Percentiles rank a stretch among this genome's conserved stretches.
phyloP scores from a whole-genome alignment of 2,797 vertebrate genomes.

The Anas capensis region DNA sequence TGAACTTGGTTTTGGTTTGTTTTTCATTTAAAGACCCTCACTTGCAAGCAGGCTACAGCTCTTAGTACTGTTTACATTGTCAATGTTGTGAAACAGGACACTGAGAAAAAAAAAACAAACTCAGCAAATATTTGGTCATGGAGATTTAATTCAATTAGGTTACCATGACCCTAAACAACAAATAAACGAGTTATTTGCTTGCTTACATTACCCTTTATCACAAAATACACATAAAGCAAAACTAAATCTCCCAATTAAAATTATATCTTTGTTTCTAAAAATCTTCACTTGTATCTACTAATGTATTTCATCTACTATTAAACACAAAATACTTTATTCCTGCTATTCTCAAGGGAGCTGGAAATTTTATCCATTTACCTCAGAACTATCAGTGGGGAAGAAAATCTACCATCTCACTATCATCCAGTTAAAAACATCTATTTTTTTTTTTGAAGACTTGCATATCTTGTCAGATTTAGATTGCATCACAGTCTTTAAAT shows the following conservation, averaged over 20 bases:
- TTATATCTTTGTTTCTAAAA: neutral
- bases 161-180: slow-evolving; percentile 68
- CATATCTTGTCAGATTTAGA: neutral
- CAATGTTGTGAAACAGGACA: slow-evolving; percentile 51
- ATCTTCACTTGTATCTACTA: neutral
- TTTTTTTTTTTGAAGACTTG: neutral
- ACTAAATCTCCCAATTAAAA: slow-evolving; percentile 9
- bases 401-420: neutral
- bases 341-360: neutral
- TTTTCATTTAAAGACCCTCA: neutral
- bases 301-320: neutral
- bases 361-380: neutral
- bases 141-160: slow-evolving; percentile 34
- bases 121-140: slow-evolving; percentile 70
- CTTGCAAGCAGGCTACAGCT: neutral
- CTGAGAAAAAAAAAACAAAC: neutral
- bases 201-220: slow-evolving; percentile 3
- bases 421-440: neutral
- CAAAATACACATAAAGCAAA: slow-evolving; percentile 32
- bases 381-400: neutral
- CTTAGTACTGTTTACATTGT: slow-evolving; percentile 2
- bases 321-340: neutral
- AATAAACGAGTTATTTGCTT: slow-evolving; percentile 19
- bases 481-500: neutral
- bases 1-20: neutral